Evolutionary conservation across 2,797 vertebrate genomes (phyloP).

Genomic region (Coreius guichenoti): DNA sequence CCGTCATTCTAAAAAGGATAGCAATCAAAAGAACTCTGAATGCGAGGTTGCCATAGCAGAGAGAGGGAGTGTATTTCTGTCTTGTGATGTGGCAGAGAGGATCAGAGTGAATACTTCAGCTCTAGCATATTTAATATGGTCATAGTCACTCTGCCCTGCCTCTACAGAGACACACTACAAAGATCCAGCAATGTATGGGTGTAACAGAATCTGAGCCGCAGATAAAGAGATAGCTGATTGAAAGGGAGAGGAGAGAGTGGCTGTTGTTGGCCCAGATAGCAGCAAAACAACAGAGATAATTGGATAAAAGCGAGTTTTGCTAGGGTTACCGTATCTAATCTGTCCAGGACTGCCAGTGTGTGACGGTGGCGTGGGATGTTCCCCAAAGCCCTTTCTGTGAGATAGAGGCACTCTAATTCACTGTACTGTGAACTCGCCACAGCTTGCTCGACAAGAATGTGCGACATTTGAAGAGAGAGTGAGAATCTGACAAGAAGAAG

Average conservation of each 20-base stretch:
- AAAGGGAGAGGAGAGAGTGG: not conserved
- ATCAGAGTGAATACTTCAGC: slow-evolving; percentile 54
- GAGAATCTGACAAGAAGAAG: slow-evolving; percentile 14
- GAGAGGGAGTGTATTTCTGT: slow-evolving; percentile 61
- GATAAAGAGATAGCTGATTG: slow-evolving; percentile 30
- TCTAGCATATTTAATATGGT: slow-evolving; percentile 52
- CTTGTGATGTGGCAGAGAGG: slow-evolving; percentile 58
- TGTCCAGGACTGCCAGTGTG: slow-evolving; percentile 52
- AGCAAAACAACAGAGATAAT: slow-evolving; percentile 54
- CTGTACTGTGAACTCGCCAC: slow-evolving; percentile 50
- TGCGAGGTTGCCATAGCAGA: slow-evolving; percentile 57
- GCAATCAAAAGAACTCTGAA: slow-evolving; percentile 63
- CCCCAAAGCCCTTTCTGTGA: slow-evolving; percentile 51
- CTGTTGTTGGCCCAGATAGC: slow-evolving; percentile 55
- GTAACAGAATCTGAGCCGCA: slow-evolving; percentile 35
- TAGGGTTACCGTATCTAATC: slow-evolving; percentile 52
- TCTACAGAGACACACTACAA: slow-evolving; percentile 45
- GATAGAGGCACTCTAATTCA: slow-evolving; percentile 48
- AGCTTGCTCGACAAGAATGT: slow-evolving; percentile 49
- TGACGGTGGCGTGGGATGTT: slow-evolving; percentile 53
- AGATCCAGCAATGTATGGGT: slow-evolving; percentile 34
- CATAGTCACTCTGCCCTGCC: slow-evolving; percentile 48
- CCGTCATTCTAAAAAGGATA: slow-evolving; percentile 60
- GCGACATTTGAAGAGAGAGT: slow-evolving; percentile 46
- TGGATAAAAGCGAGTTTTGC: slow-evolving; percentile 58